Conservation (phyloP, 2,888 invertebrate species). For the Antheraea yamamai region DNA sequence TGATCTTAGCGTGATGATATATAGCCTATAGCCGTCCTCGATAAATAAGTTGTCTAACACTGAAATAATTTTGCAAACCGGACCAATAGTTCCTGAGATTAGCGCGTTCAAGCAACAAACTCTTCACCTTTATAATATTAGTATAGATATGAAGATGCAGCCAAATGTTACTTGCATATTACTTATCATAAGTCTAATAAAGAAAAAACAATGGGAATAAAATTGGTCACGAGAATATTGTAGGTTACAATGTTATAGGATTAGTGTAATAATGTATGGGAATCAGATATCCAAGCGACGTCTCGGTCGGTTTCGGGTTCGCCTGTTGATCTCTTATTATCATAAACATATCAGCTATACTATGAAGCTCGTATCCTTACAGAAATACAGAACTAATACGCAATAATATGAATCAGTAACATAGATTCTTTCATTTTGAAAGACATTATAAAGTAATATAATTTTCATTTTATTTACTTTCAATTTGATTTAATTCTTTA, state of each 20-base stretch:
- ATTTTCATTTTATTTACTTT: background rate
- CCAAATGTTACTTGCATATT: background rate
- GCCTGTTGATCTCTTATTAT: conserved; percentile 14
- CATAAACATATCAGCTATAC: conserved; percentile 9
- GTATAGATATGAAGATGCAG: background rate
- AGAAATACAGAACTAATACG: conserved; percentile 2
- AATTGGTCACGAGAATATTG: background rate
- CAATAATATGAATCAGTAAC: background rate
- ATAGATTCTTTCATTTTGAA: background rate
- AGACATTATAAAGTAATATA: background rate
- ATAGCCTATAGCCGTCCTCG: too few species aligned
- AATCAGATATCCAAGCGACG: background rate
- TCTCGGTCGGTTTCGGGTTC: background rate
- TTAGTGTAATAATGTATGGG: conserved; percentile 5
- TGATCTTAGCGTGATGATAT: too few species aligned
- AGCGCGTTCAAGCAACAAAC: too few species aligned
- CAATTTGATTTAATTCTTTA: too few species aligned
- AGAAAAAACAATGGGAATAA: background rate
- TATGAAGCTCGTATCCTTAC: background rate
- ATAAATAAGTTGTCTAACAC: too few species aligned
- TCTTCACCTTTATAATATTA: too few species aligned
- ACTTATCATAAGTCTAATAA: background rate
- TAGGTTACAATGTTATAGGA: background rate
- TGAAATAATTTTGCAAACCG: too few species aligned
- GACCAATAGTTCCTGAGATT: too few species aligned